A percentile compares a stretch with the other conserved stretches of the same genome.
Evolutionary conservation across 2,888 invertebrate species (phyloP).

Genomic region (Physocephala rufipes): DNA sequence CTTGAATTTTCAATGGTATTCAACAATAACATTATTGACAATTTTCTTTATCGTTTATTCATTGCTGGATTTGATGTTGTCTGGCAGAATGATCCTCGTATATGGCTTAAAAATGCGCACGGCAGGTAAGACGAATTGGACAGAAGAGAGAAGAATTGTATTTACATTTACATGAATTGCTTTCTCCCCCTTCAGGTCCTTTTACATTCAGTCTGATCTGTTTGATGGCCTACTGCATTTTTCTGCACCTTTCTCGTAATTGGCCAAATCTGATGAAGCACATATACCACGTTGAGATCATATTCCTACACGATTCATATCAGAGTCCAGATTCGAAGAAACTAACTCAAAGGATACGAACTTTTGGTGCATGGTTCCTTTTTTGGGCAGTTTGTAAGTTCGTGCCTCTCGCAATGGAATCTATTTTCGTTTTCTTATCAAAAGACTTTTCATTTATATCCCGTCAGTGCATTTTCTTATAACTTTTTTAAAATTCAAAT

Average conservation of each 20-base stretch:
- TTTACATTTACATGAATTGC: neutral
- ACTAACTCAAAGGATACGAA: slow-evolving; percentile 52
- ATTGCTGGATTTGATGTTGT: slow-evolving; percentile 51
- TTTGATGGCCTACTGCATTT: slow-evolving; percentile 51
- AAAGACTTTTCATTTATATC: neutral
- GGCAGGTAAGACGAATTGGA: slow-evolving; percentile 48
- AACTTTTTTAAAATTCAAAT: neutral
- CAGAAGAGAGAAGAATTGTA: neutral
- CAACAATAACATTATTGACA: slow-evolving; percentile 48
- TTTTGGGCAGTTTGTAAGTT: slow-evolving; percentile 51
- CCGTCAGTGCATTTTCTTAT: neutral
- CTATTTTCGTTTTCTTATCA: neutral
- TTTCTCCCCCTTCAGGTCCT: slow-evolving; percentile 49
- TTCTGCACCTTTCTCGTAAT: slow-evolving; percentile 55
- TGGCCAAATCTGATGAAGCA: slow-evolving; percentile 58
- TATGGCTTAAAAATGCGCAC: slow-evolving; percentile 58
- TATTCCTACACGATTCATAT: slow-evolving; percentile 57
- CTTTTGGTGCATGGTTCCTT: slow-evolving; percentile 53
- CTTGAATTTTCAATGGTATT: slow-evolving; percentile 57
- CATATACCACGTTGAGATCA: slow-evolving; percentile 54
- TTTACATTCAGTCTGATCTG: slow-evolving; percentile 59
- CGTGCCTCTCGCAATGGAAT: neutral
- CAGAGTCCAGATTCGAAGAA: slow-evolving; percentile 46
- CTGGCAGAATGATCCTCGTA: slow-evolving; percentile 50
- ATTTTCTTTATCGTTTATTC: slow-evolving; percentile 48